Conservation (phyloP, 2,888 invertebrate genomes). For the Noctua janthe region DNA sequence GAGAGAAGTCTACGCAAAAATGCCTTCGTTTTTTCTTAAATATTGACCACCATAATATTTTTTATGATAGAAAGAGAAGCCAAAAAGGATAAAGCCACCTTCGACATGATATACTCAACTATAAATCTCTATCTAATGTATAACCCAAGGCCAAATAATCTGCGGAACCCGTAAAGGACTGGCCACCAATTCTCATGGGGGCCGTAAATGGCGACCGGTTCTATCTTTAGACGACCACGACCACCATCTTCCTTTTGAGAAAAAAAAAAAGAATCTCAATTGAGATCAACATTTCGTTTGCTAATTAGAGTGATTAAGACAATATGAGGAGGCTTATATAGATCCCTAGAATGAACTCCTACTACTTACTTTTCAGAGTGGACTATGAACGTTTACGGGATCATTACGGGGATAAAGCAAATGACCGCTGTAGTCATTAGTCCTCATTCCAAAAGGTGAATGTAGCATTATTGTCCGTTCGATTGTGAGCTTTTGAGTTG, state of each 20-base stretch:
- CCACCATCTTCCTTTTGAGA: constrained; percentile 20
- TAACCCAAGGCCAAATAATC: constrained; percentile 32
- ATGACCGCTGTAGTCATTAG: constrained; percentile 37
- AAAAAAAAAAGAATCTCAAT: constrained; percentile 5
- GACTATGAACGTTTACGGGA: constrained; percentile 34
- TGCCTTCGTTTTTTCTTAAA: not conserved
- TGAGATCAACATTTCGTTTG: constrained; percentile 33
- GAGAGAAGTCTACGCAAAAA: not conserved
- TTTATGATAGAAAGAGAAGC: constrained; percentile 2
- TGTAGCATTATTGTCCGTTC: constrained; percentile 15
- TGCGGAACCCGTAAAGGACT: constrained; percentile 31
- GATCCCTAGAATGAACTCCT: constrained; percentile 13
- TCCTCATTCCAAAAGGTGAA: constrained; percentile 28
- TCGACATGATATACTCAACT: constrained; percentile 3
- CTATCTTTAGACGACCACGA: constrained; percentile 31
- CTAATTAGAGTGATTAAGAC: constrained; percentile 32
- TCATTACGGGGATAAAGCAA: constrained; percentile 38
- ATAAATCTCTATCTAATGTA: constrained; percentile 25
- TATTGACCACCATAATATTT: not conserved
- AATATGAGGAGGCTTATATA: constrained; percentile 28
- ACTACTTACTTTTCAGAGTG: constrained; percentile 20
- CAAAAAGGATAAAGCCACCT: not conserved
- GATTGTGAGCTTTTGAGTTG: not conserved
- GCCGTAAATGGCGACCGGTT: constrained; percentile 35
- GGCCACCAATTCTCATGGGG: constrained; percentile 20